Evolutionary conservation across 1,140 invertebrate species (phyloP), one percentile per base, ranked within the genome.

Genomic region (Anagrus nilaparvatae): DNA sequence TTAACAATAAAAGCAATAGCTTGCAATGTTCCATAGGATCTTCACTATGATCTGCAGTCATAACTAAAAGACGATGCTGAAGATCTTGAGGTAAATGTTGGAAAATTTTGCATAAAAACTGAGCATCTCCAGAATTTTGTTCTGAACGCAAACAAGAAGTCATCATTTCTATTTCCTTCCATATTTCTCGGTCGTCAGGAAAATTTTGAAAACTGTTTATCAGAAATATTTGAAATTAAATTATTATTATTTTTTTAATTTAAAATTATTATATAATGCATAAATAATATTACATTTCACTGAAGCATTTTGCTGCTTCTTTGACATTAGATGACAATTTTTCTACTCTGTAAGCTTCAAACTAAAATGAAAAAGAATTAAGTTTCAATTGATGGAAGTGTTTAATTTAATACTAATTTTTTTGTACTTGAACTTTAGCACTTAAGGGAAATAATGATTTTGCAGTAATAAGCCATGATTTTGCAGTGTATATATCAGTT

Each of bases 381-480:
- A 12, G n/a, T 9, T 31, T 25, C 14, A 21, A 31, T 25, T 25
- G 24, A n/a, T n/a, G n/a, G n/a, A 8, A 31, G 6, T 31, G 6
- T 31, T 14, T 12, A 8, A 31, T 31, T 12, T 31, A 23, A 24
- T 12, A 12, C 7, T 31, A 21, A 10, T 42, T 41, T 18, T 25
- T 32, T 35, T 52, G 54, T 50, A 82, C 85, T 65, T 91, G 86
- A 31, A 92, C 79, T 53, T 78, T 79, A 55, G 88, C 88, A 59
- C 87, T 87, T 23, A 81, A 76, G 0, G 87, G 87, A 72, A 82
- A 89, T 43, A 92, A 70, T 7, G 83, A 85, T 74, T 84, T 87
- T 0, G 87, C 87, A 7, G 86, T 90, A n/a, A 92, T 76, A 66
- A 91, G 79, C 87, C 87, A 92, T 16, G 87, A 82, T 73, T 90